These are phyloP conservation scores for Euglossa dilemma DNA, from an alignment of 1,140 invertebrate species.

Conservation along the genomic window DNA sequence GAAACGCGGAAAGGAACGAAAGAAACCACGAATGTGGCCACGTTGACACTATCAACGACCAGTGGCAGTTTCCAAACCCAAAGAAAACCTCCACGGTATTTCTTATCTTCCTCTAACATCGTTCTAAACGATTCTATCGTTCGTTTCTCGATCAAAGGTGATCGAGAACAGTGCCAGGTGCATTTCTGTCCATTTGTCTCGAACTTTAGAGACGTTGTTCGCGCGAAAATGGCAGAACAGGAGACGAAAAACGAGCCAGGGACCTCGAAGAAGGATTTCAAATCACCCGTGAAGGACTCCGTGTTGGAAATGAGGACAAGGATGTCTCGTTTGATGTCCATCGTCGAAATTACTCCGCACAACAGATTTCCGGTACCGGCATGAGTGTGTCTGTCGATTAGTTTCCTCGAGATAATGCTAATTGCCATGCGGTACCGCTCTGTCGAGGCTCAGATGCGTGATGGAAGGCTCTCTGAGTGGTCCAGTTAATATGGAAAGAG, in stretches of 20 bases:
- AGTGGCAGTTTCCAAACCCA: neutral
- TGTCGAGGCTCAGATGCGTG: neutral
- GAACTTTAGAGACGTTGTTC: neutral
- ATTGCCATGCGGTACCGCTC: slow-evolving; percentile 10
- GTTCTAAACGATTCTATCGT: too few species aligned
- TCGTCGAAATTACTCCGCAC: slow-evolving; percentile 75
- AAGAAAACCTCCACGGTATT: too few species aligned
- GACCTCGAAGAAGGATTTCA: slow-evolving; percentile 21
- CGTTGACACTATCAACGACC: slow-evolving; percentile 7
- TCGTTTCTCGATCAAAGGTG: too few species aligned
- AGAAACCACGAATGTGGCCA: slow-evolving; percentile 32
- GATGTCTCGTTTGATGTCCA: slow-evolving; percentile 77
- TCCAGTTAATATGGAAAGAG: neutral
- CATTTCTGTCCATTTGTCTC: too few species aligned
- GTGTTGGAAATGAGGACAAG: slow-evolving; percentile 74
- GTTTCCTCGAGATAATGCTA: neutral
- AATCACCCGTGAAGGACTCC: slow-evolving; percentile 69
- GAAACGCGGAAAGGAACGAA: slow-evolving; percentile 26
- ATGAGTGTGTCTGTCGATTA: slow-evolving; percentile 14
- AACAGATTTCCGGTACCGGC: slow-evolving; percentile 68
- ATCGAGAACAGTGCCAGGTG: neutral
- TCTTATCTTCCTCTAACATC: too few species aligned
- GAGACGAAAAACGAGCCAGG: slow-evolving; percentile 17
- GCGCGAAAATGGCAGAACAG: neutral
- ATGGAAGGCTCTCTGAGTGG: neutral